Evolutionary conservation across 2,888 invertebrate genomes (phyloP).

Genomic region (Rapana venosa): DNA sequence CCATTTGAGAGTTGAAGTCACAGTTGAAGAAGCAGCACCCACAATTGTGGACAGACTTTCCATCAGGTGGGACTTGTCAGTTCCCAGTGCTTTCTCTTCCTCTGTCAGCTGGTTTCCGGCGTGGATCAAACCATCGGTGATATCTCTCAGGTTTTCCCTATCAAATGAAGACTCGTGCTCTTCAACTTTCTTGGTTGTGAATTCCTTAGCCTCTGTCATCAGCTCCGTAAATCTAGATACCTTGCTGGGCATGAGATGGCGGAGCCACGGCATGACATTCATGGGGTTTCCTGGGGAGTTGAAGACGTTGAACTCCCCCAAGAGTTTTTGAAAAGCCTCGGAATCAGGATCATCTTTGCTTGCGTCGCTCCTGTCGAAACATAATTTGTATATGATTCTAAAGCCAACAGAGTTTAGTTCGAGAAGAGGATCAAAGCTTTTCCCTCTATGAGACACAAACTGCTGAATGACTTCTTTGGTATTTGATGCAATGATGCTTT

Average conservation of each 20-base stretch:
- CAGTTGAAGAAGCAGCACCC: conserved; percentile 71
- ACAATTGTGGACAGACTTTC: conserved; percentile 68
- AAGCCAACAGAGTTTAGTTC: conserved; percentile 32
- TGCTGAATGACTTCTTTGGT: conserved; percentile 36
- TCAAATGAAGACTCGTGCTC: conserved; percentile 53
- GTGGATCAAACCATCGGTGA: conserved; percentile 59
- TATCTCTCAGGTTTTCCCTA: conserved; percentile 53
- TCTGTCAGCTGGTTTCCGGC: conserved; percentile 42
- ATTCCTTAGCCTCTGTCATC: background rate
- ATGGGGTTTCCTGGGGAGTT: conserved; percentile 51
- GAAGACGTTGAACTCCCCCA: conserved; percentile 46
- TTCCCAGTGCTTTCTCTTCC: conserved; percentile 59
- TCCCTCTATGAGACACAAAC: background rate
- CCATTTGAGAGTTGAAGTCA: conserved; percentile 69
- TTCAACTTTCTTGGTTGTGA: conserved; percentile 29
- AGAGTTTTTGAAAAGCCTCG: conserved; percentile 11
- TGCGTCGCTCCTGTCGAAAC: conserved; percentile 48
- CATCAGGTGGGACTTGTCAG: conserved; percentile 64
- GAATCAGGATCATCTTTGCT: conserved; percentile 47
- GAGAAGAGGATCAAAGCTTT: conserved; percentile 33
- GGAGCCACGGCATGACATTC: conserved; percentile 58
- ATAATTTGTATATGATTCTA: conserved; percentile 53
- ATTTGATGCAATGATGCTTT: conserved; percentile 45
- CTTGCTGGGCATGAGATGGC: conserved; percentile 50
- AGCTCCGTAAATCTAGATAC: conserved; percentile 37